phyloP scores from a whole-genome alignment of 1,140 invertebrate genomes.

The Euura lappo region DNA sequence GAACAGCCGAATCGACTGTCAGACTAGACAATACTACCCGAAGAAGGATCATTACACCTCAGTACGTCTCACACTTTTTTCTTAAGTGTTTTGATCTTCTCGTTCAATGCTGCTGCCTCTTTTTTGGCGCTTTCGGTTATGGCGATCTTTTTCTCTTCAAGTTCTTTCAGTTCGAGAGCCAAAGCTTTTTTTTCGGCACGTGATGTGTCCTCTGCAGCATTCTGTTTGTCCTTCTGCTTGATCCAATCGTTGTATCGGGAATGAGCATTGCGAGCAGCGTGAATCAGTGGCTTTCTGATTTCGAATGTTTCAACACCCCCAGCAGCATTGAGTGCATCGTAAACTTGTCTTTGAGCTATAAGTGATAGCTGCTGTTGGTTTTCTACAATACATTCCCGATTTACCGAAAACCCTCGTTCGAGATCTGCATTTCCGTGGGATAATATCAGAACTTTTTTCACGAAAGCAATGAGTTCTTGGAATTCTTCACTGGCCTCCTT shows the following conservation, averaged over 20 bases:
- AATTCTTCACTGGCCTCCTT: neutral
- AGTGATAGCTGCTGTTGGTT: constrained; percentile 31
- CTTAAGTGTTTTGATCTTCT: too few species aligned
- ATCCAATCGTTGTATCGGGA: constrained; percentile 5
- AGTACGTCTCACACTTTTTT: too few species aligned
- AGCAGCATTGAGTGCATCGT: constrained; percentile 19
- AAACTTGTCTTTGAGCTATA: constrained; percentile 29
- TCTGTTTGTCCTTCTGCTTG: constrained; percentile 3
- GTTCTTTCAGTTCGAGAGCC: too few species aligned
- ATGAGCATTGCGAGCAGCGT: constrained; percentile 19
- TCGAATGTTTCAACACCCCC: constrained; percentile 15
- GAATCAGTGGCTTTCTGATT: constrained; percentile 17
- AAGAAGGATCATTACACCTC: too few species aligned
- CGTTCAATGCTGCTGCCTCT: too few species aligned
- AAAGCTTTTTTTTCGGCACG: too few species aligned
- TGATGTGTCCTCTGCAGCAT: too few species aligned
- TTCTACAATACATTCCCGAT: constrained; percentile 32
- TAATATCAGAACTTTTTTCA: constrained; percentile 9
- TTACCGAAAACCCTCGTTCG: constrained; percentile 35
- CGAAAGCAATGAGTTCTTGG: neutral
- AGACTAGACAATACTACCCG: too few species aligned
- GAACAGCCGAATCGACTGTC: too few species aligned
- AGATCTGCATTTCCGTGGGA: constrained; percentile 31
- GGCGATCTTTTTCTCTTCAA: too few species aligned
- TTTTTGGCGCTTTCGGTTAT: too few species aligned